These are phyloP conservation scores for Pseudomyrmex dendroicus DNA, from an alignment of 1,140 invertebrate genomes.

Conservation along the genomic window DNA sequence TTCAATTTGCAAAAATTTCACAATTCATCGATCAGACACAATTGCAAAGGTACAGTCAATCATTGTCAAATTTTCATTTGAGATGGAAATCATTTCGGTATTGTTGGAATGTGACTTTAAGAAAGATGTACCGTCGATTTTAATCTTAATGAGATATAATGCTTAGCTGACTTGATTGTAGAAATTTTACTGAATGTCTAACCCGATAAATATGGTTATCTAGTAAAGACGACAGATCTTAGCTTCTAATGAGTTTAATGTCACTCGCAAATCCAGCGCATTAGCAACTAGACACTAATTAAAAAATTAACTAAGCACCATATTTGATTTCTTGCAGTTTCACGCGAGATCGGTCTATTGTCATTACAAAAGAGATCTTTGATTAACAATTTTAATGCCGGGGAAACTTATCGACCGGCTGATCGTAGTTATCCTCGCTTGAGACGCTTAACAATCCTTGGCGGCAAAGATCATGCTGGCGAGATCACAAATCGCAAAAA, in stretches of 20 bases:
- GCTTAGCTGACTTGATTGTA: constrained; percentile 5
- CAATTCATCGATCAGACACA: not conserved
- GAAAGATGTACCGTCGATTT: constrained; percentile 33
- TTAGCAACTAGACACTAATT: constrained; percentile 69
- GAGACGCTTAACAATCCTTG: constrained; percentile 50
- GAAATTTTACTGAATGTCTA: constrained; percentile 35
- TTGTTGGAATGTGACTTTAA: constrained; percentile 36
- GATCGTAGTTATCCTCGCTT: constrained; percentile 56
- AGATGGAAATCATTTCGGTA: not conserved
- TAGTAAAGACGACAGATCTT: constrained; percentile 22
- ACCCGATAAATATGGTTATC: constrained; percentile 29
- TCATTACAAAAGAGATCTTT: constrained; percentile 13
- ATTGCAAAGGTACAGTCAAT: not conserved
- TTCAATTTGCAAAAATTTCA: not conserved
- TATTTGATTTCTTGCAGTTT: constrained; percentile 36
- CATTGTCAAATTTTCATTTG: not conserved
- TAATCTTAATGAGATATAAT: constrained; percentile 43
- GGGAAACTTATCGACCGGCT: constrained; percentile 62
- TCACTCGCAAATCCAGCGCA: not conserved
- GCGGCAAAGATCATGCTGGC: constrained; percentile 32
- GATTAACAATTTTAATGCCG: constrained; percentile 57
- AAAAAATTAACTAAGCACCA: constrained; percentile 64
- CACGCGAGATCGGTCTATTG: constrained; percentile 63
- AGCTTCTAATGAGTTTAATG: constrained; percentile 41
- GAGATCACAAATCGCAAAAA: constrained; percentile 53